Conservation (phyloP, 2,113 vertebrate species). For the Mionectes macconnelli region DNA sequence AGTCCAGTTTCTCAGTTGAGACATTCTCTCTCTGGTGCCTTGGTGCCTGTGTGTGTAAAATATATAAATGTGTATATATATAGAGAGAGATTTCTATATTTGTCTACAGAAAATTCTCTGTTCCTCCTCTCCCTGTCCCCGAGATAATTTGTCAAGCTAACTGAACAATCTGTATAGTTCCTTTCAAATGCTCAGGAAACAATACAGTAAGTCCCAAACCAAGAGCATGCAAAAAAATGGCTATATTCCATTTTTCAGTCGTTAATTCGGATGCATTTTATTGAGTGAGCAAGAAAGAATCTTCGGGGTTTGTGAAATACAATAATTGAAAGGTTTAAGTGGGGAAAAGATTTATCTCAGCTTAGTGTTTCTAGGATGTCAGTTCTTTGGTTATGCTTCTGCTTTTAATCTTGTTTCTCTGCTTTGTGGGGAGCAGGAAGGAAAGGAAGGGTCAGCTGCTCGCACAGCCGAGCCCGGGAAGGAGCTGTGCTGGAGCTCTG, state of each 20-base stretch:
- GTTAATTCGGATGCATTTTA: slow-evolving; percentile 25
- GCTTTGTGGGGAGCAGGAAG: slow-evolving; percentile 32
- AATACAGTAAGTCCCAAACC: neutral
- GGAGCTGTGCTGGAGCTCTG: neutral
- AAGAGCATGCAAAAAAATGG: neutral
- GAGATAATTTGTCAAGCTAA: neutral
- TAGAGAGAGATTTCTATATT: neutral
- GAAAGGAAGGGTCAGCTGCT: slow-evolving; percentile 32
- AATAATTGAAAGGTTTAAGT: slow-evolving; percentile 57
- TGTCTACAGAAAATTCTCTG: neutral
- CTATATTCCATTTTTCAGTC: neutral
- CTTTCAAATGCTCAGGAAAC: slow-evolving; percentile 24
- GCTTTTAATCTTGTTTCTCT: slow-evolving; percentile 65
- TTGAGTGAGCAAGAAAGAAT: slow-evolving; percentile 38
- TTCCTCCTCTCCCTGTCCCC: neutral
- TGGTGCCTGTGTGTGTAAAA: slow-evolving; percentile 1
- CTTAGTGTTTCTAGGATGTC: slow-evolving; percentile 49
- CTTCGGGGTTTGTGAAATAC: slow-evolving; percentile 43
- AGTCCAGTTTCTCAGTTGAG: slow-evolving; percentile 21
- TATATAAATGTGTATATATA: neutral
- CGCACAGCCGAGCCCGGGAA: neutral
- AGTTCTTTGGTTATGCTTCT: slow-evolving; percentile 61
- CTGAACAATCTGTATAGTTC: neutral
- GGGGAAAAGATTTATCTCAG: slow-evolving; percentile 51
- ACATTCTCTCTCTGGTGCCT: neutral